Conservation (phyloP, 2,797 vertebrate species). For the Coendou prehensilis region DNA sequence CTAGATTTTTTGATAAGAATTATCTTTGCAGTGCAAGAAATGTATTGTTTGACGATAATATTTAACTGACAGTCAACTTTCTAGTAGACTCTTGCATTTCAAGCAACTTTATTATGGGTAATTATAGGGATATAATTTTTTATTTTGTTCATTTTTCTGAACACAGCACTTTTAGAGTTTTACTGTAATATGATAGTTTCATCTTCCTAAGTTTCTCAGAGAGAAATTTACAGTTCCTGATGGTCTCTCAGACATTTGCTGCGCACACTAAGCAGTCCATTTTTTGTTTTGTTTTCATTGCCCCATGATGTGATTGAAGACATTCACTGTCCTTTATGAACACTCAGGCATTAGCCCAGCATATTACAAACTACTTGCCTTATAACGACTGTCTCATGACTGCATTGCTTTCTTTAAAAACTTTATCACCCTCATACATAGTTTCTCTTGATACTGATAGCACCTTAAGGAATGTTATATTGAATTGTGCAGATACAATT, state of each 20-base stretch:
- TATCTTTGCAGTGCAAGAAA: slow-evolving; percentile 31
- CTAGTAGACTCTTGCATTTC: not conserved
- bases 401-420: slow-evolving; percentile 36
- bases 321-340: not conserved
- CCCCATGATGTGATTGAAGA: not conserved
- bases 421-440: not conserved
- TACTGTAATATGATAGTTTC: not conserved
- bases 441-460: slow-evolving; percentile 26
- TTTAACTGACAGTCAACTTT: slow-evolving; percentile 28
- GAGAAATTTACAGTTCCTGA: slow-evolving; percentile 36
- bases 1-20: slow-evolving; percentile 31
- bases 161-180: not conserved
- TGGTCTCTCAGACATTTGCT: not conserved
- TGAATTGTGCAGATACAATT: not conserved
- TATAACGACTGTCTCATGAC: not conserved
- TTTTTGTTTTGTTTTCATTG: slow-evolving; percentile 27
- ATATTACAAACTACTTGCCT: slow-evolving; percentile 9
- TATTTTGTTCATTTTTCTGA: slow-evolving; percentile 33
- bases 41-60: not conserved
- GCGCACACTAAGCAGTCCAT: not conserved
- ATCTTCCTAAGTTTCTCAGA: slow-evolving; percentile 9
- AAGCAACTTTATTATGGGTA: not conserved
- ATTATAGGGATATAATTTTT: slow-evolving; percentile 32
- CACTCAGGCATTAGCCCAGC: not conserved
- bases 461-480: not conserved